Percentiles rank a stretch among this genome's conserved stretches.
phyloP scores from a whole-genome alignment of 2,797 vertebrate genomes.

The Neosilurus hyrtlii region DNA sequence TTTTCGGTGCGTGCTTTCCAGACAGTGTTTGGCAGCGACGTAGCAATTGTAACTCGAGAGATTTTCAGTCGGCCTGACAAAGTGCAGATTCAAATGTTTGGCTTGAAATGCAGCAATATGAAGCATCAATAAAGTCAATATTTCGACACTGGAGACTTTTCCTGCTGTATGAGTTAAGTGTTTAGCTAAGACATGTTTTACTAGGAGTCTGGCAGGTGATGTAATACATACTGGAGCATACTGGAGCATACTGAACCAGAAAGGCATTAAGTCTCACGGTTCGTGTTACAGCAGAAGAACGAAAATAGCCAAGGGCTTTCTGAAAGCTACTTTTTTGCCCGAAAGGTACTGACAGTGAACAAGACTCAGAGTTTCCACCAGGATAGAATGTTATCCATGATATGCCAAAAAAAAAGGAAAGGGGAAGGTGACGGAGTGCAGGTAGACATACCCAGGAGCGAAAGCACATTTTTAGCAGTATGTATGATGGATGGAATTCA shows the following conservation, averaged over 20 bases:
- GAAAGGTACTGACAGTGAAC: constrained; percentile 60
- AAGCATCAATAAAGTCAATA: constrained; percentile 2
- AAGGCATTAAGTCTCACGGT: constrained; percentile 58
- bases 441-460: background rate
- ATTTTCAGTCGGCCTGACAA: constrained; percentile 13
- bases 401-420: background rate
- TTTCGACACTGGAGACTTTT: constrained; percentile 17
- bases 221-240: constrained; percentile 52
- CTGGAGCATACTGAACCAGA: constrained; percentile 45
- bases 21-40: constrained; percentile 3
- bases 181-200: constrained; percentile 49
- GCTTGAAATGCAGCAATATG: background rate
- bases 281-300: constrained; percentile 60
- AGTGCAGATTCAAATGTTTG: constrained; percentile 5
- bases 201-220: constrained; percentile 53
- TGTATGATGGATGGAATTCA: background rate
- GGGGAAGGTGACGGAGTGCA: constrained; percentile 22
- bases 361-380: constrained; percentile 64
- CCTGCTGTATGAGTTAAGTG: constrained; percentile 10
- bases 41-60: background rate
- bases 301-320: constrained; percentile 66
- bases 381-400: constrained; percentile 39
- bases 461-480: background rate
- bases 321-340: constrained; percentile 65
- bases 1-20: constrained; percentile 19